Evolutionary conservation across 2,888 invertebrate species (phyloP).

Genomic region (Hirtodrosophila cameraria): DNA sequence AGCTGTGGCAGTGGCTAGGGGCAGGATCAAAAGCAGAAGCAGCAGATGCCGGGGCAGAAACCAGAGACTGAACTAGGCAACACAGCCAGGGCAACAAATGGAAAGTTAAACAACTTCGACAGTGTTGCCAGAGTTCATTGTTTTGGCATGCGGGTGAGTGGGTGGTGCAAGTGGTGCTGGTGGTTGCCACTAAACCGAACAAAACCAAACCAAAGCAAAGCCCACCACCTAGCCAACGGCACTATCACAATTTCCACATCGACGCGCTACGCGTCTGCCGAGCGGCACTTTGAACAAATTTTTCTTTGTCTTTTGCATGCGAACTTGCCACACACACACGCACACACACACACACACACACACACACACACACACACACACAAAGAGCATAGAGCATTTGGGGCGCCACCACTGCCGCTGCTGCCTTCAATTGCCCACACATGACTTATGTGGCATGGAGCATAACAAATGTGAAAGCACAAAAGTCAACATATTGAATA

Average conservation of each 20-base stretch:
- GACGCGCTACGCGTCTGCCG: slow-evolving; percentile 61
- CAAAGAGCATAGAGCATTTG: no score
- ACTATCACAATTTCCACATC: slow-evolving; percentile 78
- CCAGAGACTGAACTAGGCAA: slow-evolving; percentile 21
- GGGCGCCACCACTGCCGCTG: no score
- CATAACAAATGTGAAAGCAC: slow-evolving; percentile 75
- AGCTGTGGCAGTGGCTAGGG: slow-evolving; percentile 43
- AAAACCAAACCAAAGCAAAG: no score
- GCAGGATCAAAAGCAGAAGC: not conserved
- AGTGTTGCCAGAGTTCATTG: slow-evolving; percentile 70
- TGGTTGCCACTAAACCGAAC: not conserved
- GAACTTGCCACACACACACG: slow-evolving; percentile 10
- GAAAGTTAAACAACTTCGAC: slow-evolving; percentile 74
- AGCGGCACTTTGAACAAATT: slow-evolving; percentile 58
- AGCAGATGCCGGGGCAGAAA: slow-evolving; percentile 3
- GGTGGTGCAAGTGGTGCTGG: not conserved
- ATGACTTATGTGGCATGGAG: slow-evolving; percentile 70
- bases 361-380: slow-evolving; percentile 2
- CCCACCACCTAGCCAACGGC: slow-evolving; percentile 17
- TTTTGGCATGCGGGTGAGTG: slow-evolving; percentile 47
- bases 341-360: slow-evolving; percentile 6
- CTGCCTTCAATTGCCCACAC: slow-evolving; percentile 20
- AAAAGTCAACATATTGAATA: slow-evolving; percentile 80
- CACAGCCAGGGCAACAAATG: slow-evolving; percentile 60
- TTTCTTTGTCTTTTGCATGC: slow-evolving; percentile 70